These are phyloP conservation scores for Pithys albifrons DNA, from an alignment of 2,113 vertebrate species.

Conservation along the genomic window DNA sequence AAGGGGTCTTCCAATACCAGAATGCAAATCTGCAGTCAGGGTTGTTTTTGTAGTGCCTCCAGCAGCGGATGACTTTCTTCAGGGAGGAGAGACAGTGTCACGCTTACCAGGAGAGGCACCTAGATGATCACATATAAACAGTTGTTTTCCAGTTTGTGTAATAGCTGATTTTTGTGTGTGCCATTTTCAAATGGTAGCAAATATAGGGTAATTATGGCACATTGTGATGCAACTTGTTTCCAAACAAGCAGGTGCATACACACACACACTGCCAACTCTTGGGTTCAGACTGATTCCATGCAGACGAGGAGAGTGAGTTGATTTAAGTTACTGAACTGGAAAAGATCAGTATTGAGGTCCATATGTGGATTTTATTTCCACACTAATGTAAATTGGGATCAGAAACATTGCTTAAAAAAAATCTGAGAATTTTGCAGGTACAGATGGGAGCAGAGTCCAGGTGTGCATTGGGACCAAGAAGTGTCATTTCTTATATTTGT, in stretches of 20 bases:
- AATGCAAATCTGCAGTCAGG: background rate
- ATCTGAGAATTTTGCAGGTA: background rate
- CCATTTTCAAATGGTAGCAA: background rate
- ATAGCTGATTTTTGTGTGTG: background rate
- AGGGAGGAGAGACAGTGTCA: background rate
- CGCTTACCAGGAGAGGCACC: background rate
- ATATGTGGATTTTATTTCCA: background rate
- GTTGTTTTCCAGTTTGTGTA: background rate
- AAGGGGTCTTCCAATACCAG: background rate
- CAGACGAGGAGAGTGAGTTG: background rate
- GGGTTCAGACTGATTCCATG: background rate
- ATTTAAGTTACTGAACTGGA: background rate
- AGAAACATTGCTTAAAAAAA: background rate
- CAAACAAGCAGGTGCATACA: background rate
- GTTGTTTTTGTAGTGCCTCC: background rate
- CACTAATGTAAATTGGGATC: background rate
- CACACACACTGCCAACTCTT: background rate
- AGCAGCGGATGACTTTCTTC: background rate
- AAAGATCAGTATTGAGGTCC: background rate
- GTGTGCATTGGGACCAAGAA: background rate
- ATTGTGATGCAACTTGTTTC: conserved; percentile 8
- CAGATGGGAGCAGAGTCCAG: background rate
- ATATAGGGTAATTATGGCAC: background rate
- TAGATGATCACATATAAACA: background rate
- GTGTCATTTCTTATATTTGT: background rate